Base-by-base conservation (phyloP, 2,797 vertebrate genomes). In the Danio tinwini region DNA sequence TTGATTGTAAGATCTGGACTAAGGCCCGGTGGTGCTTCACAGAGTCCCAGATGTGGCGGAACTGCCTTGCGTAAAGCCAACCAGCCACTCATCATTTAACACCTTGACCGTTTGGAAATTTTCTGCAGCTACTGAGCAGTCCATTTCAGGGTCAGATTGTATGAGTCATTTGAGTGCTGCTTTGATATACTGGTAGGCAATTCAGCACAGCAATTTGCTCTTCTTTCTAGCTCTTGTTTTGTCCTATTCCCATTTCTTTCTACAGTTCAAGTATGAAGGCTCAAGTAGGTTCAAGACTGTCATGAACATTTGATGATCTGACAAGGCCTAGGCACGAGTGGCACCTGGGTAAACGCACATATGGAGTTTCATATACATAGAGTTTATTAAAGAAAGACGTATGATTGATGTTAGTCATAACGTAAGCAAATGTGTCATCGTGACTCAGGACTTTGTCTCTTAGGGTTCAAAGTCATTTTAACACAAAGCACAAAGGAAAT, bases 361-460 rank as follows among this genome's bases (percentile, higher is more conserved):
- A 29, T 7, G 16, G 63, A 21, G 19, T 63, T 62, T 71, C 56
- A 53, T 52, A 62, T 53, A 63, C 6, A 63, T 44, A 16, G 56
- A 19, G 47, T 71, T 79, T 79, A 79, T 79, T 79, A 79, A 79
- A 71, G 12, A 53, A 39, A 44, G 47, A 77, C 75, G 39, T 47
- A n/a, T 62, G 68, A 71, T 71, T 12, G 76, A 79, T 71, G 76
- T 52, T 53, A 71, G 68, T 74, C 72, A 62, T 61, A 39, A 50
- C 56, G 52, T 78, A 78, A 49, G 67, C 67, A 71, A 63, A 71
- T 78, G 44, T 17, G 39, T 71, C 68, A 78, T 62, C 21, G 39
- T 16, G 2, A 47, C 52, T 39, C 44, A 21, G 12, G 19, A 53
- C 47, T 45, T 63, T 52, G 58, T 71, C 76, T 79, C 76, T 53